These are phyloP conservation scores for Galerucella calmariensis DNA, from an alignment of 2,888 invertebrate species.

Conservation along the genomic window DNA sequence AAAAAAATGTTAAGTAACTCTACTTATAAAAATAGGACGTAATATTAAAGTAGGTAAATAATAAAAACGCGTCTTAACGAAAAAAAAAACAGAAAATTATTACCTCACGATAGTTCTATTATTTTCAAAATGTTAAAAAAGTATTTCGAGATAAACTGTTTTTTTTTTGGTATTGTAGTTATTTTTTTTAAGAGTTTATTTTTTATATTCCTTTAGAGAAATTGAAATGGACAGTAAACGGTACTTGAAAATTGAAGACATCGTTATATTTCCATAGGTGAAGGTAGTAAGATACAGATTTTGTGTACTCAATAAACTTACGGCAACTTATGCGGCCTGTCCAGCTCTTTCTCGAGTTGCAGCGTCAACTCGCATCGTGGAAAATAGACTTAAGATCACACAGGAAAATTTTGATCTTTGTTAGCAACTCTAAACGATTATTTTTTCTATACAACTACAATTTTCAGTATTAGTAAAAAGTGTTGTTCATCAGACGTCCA, in stretches of 20 bases:
- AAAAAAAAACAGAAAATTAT: constrained; percentile 25
- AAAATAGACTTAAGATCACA: too few species aligned
- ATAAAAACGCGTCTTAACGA: constrained; percentile 30
- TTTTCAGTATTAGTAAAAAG: too few species aligned
- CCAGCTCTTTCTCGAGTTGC: too few species aligned
- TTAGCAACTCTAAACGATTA: too few species aligned
- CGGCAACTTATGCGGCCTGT: too few species aligned
- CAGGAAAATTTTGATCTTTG: too few species aligned
- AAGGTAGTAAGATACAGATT: too few species aligned
- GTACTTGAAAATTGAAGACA: neutral
- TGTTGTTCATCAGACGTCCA: too few species aligned
- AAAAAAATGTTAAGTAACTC: constrained; percentile 24
- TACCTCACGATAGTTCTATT: constrained; percentile 34
- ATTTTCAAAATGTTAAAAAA: constrained; percentile 28
- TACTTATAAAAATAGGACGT: constrained; percentile 21
- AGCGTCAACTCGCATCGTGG: too few species aligned
- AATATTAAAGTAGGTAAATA: constrained; percentile 28
- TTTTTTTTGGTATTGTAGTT: constrained; percentile 27
- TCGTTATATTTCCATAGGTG: too few species aligned
- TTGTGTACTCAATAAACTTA: too few species aligned
- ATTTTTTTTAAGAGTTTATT: constrained; percentile 27
- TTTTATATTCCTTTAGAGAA: constrained; percentile 18
- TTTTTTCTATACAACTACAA: too few species aligned
- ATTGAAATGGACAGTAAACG: neutral
- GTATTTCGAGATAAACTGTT: constrained; percentile 21